Evolutionary conservation across 1,140 invertebrate genomes (phyloP), one percentile per base, ranked within the genome.

Genomic region (Drosophila ironensis): DNA sequence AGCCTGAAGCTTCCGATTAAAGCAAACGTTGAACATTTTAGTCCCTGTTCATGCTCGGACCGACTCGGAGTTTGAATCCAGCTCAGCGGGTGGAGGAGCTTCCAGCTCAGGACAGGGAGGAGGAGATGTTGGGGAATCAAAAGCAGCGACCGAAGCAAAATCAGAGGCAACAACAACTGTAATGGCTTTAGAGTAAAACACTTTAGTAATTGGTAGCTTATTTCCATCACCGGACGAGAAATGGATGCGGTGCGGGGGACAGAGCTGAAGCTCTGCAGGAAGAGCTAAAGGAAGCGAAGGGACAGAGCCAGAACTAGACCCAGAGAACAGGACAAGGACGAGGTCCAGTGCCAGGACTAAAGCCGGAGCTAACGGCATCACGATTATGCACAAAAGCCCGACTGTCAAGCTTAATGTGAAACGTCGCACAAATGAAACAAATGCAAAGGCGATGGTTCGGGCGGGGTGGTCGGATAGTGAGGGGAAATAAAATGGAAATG

Each of bases 171-270:
- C 28, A 53, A 30, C 50, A 56, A 53, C 46, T 45, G 56, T 37
- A 61, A 42, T 45, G 67, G 68, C 57, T 72, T 54, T 54, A 61
- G 40, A 74, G 50, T 78, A 61, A 74, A 82, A 86, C 78, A 84
- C 78, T 84, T 84, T 84, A 73, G 78, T 84, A 84, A 84, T 84
- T 84, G 78, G 70, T 84, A 78, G 80, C 80, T 84, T 84, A 84
- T 78, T 66, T 70, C 57, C 74, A 70, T 84, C 60, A 67, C 64
- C 47, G 42, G 47, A 28, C 40, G 14, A 12, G 30, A 25, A 33
- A 28, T 45, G 20, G 8, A 5, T n/a, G 41, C 14, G 45, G 50
- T 14, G 16, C 12, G n/a, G 27, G 19, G 16, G 11, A 3, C 12
- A 25, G 17, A 17, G 22, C 9, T 16, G 33, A 8, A 37, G 30